Conservation (phyloP, 2,797 vertebrate species). For the Sebastes miniatus region DNA sequence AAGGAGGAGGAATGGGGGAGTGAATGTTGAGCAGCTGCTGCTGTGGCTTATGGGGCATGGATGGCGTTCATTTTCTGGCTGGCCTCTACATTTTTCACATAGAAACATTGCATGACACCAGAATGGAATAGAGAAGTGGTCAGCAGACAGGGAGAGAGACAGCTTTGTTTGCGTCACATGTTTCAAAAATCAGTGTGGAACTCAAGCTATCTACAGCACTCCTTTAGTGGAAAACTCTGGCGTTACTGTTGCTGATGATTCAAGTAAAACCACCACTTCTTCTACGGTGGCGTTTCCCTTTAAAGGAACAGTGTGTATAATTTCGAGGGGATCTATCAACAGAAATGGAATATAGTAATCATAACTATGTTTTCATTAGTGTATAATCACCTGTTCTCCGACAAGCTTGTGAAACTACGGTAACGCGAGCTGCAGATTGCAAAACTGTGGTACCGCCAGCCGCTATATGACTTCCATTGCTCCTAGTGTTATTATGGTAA, state of each 20-base stretch:
- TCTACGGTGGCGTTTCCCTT: not conserved
- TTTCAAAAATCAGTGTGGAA: slow-evolving; percentile 9
- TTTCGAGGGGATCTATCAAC: rapidly evolving
- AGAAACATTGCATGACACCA: not conserved
- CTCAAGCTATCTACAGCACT: not conserved
- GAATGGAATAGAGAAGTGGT: slow-evolving; percentile 43
- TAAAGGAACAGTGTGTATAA: no score
- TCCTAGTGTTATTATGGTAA: no score
- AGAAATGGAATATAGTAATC: no score
- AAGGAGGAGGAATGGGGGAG: not conserved
- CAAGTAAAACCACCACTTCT: not conserved
- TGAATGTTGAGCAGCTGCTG: slow-evolving; percentile 25
- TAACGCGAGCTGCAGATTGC: no score
- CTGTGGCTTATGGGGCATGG: not conserved
- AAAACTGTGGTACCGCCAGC: no score
- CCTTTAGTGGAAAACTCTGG: not conserved
- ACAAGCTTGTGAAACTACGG: no score
- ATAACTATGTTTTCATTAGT: no score
- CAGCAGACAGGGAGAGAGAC: not conserved
- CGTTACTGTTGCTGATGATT: not conserved
- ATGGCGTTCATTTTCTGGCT: not conserved
- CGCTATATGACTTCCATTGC: no score
- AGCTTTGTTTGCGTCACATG: not conserved
- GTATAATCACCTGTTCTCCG: no score
- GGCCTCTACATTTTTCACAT: slow-evolving; percentile 6